Evolutionary conservation across 2,797 vertebrate species (phyloP), one percentile per base, ranked within the genome.

Genomic region (Sarcophilus harrisii): DNA sequence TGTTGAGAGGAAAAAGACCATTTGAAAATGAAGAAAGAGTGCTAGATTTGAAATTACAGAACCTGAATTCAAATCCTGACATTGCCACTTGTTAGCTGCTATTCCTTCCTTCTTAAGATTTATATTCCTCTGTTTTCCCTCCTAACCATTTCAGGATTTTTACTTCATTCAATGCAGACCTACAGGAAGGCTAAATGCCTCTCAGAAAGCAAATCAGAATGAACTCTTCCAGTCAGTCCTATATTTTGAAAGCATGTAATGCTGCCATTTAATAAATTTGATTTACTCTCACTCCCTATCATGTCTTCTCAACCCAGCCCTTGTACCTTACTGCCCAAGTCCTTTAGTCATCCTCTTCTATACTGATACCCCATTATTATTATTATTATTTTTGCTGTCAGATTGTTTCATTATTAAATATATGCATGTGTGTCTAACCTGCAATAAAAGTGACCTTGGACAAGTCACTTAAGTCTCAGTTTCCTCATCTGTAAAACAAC

Each of bases 331-430:
- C 96, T 96, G 94, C 57, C 52, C 92, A 93, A 30, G 57, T 96
- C 49, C 94, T 52, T 81, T 5, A 14, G 93, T 91, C 28, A 90
- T 38, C 52, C 52, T 96, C 55, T 96, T 96, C 92, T 54, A 96
- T 87, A 94, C 60, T 96, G 91, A 60, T 21, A 54, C 96, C 87
- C 96, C 92, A 90, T 73, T 94, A 95, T 98, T 90, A 96, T 45
- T 45, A 9, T 6, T 62, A 96, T 89, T 90, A 58, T 94, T 93
- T 93, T 92, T 96, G 93, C 96, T 95, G 90, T 92, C 90, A 28
- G 96, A 96, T 91, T 96, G 91, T 95, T 97, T 96, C 95, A 93
- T 96, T 96, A 97, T 98, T 97, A 98, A 97, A 97, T 95, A 96
- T 96, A 97, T 97, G 94, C 96, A 96, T 97, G 94, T 97, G 94